Conservation (phyloP, 2,888 invertebrate species). For the Caenorhabditis sulstoni region DNA sequence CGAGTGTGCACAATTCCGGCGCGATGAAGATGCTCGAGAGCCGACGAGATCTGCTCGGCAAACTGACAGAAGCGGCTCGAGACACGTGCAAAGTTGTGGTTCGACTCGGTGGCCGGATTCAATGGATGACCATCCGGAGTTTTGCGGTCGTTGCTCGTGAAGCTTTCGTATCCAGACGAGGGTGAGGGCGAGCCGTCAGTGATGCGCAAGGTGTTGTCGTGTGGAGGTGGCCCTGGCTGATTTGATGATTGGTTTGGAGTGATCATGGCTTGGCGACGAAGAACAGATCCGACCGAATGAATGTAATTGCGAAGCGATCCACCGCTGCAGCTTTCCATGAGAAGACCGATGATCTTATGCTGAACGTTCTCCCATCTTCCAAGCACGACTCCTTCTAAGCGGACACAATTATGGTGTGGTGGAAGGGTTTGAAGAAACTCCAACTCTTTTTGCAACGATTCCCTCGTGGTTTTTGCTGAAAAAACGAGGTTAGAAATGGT, state of each 20-base stretch:
- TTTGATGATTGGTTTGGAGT: conserved; percentile 13
- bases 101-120: background rate
- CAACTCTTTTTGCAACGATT: conserved; percentile 40
- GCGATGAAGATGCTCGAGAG: conserved; percentile 58
- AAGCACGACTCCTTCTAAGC: conserved; percentile 42
- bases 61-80: conserved; percentile 55
- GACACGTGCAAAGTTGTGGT: conserved; percentile 22
- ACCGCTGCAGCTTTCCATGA: conserved; percentile 52
- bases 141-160: conserved; percentile 38
- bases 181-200: conserved; percentile 57
- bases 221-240: background rate
- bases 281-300: conserved; percentile 37
- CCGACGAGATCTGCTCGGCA: conserved; percentile 59
- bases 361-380: conserved; percentile 29
- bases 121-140: conserved; percentile 14
- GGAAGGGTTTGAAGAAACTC: conserved; percentile 31
- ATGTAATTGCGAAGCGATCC: conserved; percentile 54
- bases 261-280: conserved; percentile 44
- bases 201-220: conserved; percentile 19
- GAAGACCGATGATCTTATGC: conserved; percentile 41
- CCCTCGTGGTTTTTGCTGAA: conserved; percentile 34
- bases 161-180: conserved; percentile 64
- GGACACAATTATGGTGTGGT: conserved; percentile 38
- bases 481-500: background rate
- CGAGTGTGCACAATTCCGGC: conserved; percentile 57